phyloP scores from a whole-genome alignment of 2,888 invertebrate genomes.

The Euclidia mi region DNA sequence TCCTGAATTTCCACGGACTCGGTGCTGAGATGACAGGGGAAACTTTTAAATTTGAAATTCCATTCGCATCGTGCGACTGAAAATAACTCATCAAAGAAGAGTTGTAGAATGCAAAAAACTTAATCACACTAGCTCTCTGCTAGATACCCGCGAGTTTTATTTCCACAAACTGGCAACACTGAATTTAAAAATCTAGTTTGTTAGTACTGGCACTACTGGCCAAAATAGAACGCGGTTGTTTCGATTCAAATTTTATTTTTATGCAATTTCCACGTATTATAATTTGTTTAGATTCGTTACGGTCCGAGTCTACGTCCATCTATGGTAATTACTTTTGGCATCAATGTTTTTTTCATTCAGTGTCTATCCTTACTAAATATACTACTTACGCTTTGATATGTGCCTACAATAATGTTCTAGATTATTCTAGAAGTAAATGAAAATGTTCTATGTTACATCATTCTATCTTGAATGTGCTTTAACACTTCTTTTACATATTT shows the following conservation, averaged over 20 bases:
- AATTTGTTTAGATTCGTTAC: no score
- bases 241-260: not conserved
- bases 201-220: not conserved
- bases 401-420: no score
- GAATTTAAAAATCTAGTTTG: constrained; percentile 19
- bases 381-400: no score
- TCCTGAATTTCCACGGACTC: constrained; percentile 44
- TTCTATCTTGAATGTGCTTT: no score
- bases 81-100: constrained; percentile 63
- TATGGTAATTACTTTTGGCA: no score
- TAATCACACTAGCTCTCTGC: constrained; percentile 39
- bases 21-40: constrained; percentile 46
- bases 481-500: no score
- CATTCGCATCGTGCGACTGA: constrained; percentile 50
- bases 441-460: no score
- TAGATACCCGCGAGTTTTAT: constrained; percentile 21
- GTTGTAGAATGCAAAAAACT: constrained; percentile 53
- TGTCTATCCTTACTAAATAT: no score
- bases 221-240: constrained; percentile 12
- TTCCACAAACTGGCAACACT: constrained; percentile 34
- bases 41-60: constrained; percentile 61
- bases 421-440: no score
- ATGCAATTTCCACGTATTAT: no score
- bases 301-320: no score
- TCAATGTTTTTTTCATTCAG: no score